Base-by-base conservation (phyloP, 2,113 vertebrate genomes). In the Panthera uncia region DNA sequence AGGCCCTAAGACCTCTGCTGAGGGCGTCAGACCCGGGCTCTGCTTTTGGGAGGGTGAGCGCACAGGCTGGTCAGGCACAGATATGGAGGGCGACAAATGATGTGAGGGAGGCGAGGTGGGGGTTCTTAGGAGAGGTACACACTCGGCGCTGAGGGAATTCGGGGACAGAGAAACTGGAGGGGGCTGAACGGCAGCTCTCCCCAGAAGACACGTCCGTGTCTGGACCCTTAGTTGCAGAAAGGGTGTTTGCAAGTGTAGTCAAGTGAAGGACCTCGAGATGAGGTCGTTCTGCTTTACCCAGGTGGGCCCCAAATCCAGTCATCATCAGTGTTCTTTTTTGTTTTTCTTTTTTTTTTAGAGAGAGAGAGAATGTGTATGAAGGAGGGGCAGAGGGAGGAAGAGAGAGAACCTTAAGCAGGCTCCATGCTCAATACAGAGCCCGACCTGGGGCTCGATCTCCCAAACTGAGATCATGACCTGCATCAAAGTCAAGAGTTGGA, bases 21-120 rank as follows among this genome's bases (percentile, higher is more conserved):
- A 31, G 13, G 69, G n/a, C 4, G 31, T n/a, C 80, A 65, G 55
- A 21, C 57, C 45, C 27, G 11, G 74, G 31, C 74, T 38, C 36
- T 94, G 85, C 25, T 63, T 31, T 38, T 0, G 9, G 52, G n/a
- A 57, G 84, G 48, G 63, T 1, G 3, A 63, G 45, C 63, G 16
- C 45, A 15, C 33, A 15, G 27, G 45, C 57, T 41, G 57, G 81
- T 65, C 71, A 86, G 71, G 29, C 89, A 78, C 5, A 61, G 68
- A 57, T 55, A 18, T 4, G 1, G 27, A 73, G 13, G 12, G 14
- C 41, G 11, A 7, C 16, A 29, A 4, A 4, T 15, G 85, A 27
- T 1, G 3, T 6, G 1, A 41, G 5, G 38, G 33, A 25, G 33
- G 3, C 10, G 66, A 3, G 19, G 4, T 41, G 10, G 4, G 19